Evolutionary conservation across 2,113 vertebrate genomes (phyloP).

Genomic region (Oxygymnocypris stewartii): DNA sequence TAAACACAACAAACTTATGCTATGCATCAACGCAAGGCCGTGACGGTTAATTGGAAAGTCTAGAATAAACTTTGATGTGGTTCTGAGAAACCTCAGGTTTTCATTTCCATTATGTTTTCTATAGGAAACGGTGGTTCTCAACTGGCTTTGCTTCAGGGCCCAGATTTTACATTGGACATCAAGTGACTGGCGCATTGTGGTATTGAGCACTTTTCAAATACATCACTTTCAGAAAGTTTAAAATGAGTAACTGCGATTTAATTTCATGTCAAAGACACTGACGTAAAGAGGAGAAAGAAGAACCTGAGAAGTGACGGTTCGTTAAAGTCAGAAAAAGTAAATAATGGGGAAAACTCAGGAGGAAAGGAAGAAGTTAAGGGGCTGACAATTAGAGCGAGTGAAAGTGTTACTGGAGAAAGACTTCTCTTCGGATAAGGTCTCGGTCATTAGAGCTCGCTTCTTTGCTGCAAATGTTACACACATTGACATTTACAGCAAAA

Average conservation of each 20-base stretch:
- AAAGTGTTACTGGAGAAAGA: constrained; percentile 4
- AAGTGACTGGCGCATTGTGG: neutral
- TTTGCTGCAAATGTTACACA: constrained; percentile 19
- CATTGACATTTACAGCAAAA: constrained; percentile 34
- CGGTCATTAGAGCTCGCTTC: constrained; percentile 33
- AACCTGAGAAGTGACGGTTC: neutral
- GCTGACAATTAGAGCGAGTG: constrained; percentile 8
- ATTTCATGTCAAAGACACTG: neutral
- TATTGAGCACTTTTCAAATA: neutral
- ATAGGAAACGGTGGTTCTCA: neutral
- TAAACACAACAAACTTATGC: no score
- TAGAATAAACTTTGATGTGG: neutral
- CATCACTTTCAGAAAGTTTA: neutral
- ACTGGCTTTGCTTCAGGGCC: neutral
- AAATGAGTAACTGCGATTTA: neutral
- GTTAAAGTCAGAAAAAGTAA: neutral
- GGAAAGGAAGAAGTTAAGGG: constrained; percentile 4
- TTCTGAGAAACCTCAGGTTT: neutral
- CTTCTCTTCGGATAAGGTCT: constrained; percentile 19
- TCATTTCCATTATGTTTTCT: neutral
- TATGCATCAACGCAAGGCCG: neutral
- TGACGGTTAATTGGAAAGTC: neutral
- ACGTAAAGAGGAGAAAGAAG: neutral
- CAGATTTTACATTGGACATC: neutral
- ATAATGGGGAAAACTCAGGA: neutral